Percentiles rank a stretch among this genome's conserved stretches.
phyloP scores from a whole-genome alignment of 2,888 invertebrate species.

The Loripinus fragilis region DNA sequence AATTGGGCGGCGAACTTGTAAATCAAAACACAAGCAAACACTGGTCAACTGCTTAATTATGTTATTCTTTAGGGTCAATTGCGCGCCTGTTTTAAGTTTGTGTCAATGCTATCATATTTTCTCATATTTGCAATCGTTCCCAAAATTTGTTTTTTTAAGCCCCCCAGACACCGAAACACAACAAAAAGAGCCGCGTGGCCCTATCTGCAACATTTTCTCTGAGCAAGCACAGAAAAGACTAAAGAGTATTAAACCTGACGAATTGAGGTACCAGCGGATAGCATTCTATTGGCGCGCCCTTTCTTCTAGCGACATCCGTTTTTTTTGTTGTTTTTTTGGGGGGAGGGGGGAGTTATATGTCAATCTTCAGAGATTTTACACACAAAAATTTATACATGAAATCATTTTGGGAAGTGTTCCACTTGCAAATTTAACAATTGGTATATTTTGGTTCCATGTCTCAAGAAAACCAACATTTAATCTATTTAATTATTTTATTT shows the following conservation, averaged over 20 bases:
- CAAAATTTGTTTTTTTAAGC: neutral
- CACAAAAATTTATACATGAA: neutral
- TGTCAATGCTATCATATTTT: neutral
- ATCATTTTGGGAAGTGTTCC: neutral
- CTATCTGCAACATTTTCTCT: neutral
- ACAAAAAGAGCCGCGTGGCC: neutral
- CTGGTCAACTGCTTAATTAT: too few relatives aligned
- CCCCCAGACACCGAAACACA: too few relatives aligned
- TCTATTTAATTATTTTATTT: neutral
- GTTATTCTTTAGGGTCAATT: too few relatives aligned
- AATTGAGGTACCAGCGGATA: conserved; percentile 1
- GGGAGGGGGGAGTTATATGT: neutral
- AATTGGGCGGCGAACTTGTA: neutral
- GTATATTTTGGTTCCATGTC: neutral
- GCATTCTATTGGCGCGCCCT: conserved; percentile 25
- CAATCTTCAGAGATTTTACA: neutral
- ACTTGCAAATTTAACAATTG: neutral
- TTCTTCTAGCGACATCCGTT: conserved; percentile 22
- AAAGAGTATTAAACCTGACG: neutral
- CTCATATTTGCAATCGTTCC: neutral
- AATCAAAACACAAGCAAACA: too few relatives aligned
- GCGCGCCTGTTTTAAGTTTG: too few relatives aligned
- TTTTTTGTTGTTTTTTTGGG: conserved; percentile 23
- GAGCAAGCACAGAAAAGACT: neutral
- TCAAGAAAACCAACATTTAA: neutral